These are phyloP conservation scores for Lasiommata megera DNA, from an alignment of 2,888 invertebrate species.

Conservation along the genomic window DNA sequence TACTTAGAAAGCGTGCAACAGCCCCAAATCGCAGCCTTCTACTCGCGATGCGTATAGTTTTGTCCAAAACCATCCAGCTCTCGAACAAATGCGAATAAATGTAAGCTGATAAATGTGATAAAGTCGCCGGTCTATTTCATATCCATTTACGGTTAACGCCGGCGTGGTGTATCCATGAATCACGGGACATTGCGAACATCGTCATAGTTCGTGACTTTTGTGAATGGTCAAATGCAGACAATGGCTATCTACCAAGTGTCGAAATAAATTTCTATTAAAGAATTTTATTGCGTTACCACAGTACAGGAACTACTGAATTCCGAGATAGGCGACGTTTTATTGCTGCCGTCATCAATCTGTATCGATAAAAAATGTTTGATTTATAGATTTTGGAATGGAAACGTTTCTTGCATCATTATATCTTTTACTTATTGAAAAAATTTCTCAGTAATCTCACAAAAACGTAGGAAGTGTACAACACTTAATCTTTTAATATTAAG, in stretches of 20 bases:
- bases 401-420: neutral
- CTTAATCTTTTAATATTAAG: too few species aligned
- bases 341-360: neutral
- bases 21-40: too few species aligned
- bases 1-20: too few species aligned
- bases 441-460: too few species aligned
- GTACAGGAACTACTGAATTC: neutral
- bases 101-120: constrained; percentile 26
- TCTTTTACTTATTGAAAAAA: too few species aligned
- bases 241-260: constrained; percentile 1
- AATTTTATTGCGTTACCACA: constrained; percentile 3
- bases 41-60: too few species aligned
- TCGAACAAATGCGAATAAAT: too few species aligned
- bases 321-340: neutral
- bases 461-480: too few species aligned
- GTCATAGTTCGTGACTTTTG: constrained; percentile 23
- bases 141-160: constrained; percentile 43
- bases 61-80: too few species aligned
- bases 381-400: neutral
- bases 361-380: neutral
- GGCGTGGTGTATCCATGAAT: constrained; percentile 35
- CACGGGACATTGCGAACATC: constrained; percentile 25
- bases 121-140: constrained; percentile 41
- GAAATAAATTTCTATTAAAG: neutral
- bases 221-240: constrained; percentile 13